Evolutionary conservation across 2,888 invertebrate species (phyloP), one percentile per base, ranked within the genome.

Genomic region (Hypomecis punctinalis): DNA sequence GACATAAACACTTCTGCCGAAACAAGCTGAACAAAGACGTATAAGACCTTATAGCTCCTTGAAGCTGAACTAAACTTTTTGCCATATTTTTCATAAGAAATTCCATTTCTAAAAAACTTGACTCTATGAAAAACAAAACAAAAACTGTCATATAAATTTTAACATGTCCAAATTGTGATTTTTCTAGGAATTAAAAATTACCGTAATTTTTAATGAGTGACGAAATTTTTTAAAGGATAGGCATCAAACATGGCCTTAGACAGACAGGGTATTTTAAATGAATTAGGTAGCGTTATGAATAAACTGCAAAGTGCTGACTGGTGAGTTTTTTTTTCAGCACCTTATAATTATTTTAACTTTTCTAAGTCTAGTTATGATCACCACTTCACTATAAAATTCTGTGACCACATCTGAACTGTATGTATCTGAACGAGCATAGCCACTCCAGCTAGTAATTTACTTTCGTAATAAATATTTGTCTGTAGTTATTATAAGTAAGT

Each of bases 271-370:
- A 90, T 93, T 74, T 79, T 93, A 58, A 87, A 74, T 71, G 92
- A 93, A 78, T 80, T 93, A 61, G 91, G 91, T n/a, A 91, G 82
- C 77, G 91, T 93, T 43, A 83, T 93, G 73, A 90, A 86, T 76
- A 90, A 92, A 76, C 78, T 93, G 37, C 85, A 92, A 62, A 91
- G 85, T 73, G 91, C 90, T 43, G 90, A 93, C 72, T 93, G 93
- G 93, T 93, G 76, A 83, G 83, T 72, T 4, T 8, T 1, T 46
- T 23, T 52, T 42, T 47, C n/a, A n/a, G 7, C 43, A 43, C n/a
- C 10, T 10, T n/a, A 39, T 39, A 47, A n/a, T 6, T 23, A 2
- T 2, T 23, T 23, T 23, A n/a, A 23, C 23, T 23, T 23, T 23
- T 23, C 23, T 3, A 23, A 23, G 23, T 23, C 23, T 2, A 2